Conservation (phyloP, 2,797 vertebrate species). For the Syndactyla subalaris region DNA sequence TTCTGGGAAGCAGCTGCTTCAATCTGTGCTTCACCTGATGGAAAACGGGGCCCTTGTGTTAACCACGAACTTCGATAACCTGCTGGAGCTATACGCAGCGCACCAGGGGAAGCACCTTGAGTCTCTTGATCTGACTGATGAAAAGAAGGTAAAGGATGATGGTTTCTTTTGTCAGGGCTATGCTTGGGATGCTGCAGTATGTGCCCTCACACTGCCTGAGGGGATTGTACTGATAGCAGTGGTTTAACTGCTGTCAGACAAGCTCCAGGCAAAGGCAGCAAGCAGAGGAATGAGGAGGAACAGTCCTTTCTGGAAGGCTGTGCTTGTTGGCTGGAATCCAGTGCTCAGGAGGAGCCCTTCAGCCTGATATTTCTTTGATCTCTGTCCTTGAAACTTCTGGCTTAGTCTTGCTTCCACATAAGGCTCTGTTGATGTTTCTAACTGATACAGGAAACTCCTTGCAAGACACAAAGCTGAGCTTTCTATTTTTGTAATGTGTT, state of each 20-base stretch:
- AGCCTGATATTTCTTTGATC: background rate
- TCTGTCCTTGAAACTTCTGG: background rate
- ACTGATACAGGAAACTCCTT: background rate
- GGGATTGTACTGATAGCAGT: background rate
- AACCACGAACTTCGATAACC: slow-evolving; percentile 96
- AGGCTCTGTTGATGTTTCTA: background rate
- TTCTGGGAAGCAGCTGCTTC: slow-evolving; percentile 90
- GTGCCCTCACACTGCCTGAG: background rate
- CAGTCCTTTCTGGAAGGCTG: background rate
- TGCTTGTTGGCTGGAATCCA: background rate
- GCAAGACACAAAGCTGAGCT: rapidly evolving
- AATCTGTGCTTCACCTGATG: slow-evolving; percentile 93
- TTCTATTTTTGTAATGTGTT: background rate
- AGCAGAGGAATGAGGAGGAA: background rate
- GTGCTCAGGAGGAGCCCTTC: background rate
- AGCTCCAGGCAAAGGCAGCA: background rate
- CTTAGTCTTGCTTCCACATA: background rate
- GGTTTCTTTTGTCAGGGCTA: background rate
- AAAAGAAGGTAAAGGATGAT: slow-evolving; percentile 85
- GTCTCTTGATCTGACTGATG: slow-evolving; percentile 94
- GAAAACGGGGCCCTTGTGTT: slow-evolving; percentile 92
- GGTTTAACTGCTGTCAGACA: background rate
- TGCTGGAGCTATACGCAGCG: slow-evolving; percentile 92
- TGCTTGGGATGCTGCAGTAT: background rate
- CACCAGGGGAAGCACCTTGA: slow-evolving; percentile 93